phyloP scores from a whole-genome alignment of 1,140 invertebrate species.

The Lepeophtheirus salmonis region DNA sequence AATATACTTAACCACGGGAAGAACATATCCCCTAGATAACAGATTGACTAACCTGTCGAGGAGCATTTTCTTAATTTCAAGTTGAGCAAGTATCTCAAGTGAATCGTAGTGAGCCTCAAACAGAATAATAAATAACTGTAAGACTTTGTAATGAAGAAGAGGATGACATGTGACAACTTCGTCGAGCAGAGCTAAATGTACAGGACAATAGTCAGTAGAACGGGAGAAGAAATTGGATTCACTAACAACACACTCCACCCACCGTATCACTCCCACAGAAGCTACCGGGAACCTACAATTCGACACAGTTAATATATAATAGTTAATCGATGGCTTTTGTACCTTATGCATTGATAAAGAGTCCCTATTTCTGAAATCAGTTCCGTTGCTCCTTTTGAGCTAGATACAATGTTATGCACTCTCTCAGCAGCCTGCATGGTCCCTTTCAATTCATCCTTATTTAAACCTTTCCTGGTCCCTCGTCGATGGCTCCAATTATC shows the following conservation, averaged over 20 bases:
- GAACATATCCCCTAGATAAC: conserved; percentile 74
- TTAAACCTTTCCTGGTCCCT: conserved; percentile 36
- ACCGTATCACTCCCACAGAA: conserved; percentile 71
- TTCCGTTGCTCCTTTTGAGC: conserved; percentile 77
- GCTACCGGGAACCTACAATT: conserved; percentile 90
- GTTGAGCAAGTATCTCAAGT: conserved; percentile 83
- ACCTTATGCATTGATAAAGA: conserved; percentile 76
- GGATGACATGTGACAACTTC: conserved; percentile 81
- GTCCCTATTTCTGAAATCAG: conserved; percentile 69
- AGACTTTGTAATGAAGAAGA: conserved; percentile 67
- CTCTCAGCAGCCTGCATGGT: conserved; percentile 83
- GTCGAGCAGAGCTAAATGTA: conserved; percentile 83
- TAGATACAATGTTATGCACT: conserved; percentile 71
- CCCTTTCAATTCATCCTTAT: conserved; percentile 56
- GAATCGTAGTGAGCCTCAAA: conserved; percentile 31
- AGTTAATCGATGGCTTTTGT: conserved; percentile 23
- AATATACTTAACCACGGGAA: conserved; percentile 86
- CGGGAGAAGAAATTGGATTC: conserved; percentile 76
- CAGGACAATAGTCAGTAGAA: conserved; percentile 84
- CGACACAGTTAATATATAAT: too few relatives aligned
- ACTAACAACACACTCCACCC: conserved; percentile 85
- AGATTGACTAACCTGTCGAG: conserved; percentile 94
- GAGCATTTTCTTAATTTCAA: conserved; percentile 92
- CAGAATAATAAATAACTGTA: conserved; percentile 25
- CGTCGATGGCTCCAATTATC: conserved; percentile 56